Conservation (phyloP, 2,797 vertebrate genomes). For the Microtus californicus region DNA sequence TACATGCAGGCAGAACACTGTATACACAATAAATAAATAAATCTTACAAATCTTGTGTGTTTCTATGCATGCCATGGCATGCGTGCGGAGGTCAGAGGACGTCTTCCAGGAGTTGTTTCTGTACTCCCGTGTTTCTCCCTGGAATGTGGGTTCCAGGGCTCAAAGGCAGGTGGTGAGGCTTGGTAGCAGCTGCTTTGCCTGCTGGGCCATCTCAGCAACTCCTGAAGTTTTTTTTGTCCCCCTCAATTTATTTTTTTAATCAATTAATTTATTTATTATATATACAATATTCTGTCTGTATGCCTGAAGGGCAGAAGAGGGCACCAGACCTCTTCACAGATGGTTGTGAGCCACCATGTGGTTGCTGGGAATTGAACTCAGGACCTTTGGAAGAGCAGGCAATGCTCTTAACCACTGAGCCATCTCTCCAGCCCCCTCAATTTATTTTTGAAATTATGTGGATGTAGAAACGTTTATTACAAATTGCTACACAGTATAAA, state of each 20-base stretch:
- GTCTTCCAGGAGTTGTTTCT: not conserved
- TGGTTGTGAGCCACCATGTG: no score
- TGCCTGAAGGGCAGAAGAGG: no score
- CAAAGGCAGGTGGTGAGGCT: not conserved
- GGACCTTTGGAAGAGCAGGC: no score
- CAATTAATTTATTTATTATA: no score
- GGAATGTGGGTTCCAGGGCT: not conserved
- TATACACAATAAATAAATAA: no score
- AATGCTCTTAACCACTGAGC: no score
- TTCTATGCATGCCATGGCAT: not conserved
- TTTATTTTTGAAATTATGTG: not conserved
- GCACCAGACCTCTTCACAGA: no score
- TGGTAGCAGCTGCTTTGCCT: not conserved
- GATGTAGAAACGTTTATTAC: not conserved
- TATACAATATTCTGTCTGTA: no score
- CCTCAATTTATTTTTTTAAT: not conserved
- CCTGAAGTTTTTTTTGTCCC: not conserved
- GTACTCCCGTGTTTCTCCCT: not conserved
- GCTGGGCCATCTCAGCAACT: not conserved
- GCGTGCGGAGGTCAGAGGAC: not conserved
- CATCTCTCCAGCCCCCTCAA: no score
- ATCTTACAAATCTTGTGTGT: not conserved
- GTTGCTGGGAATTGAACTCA: no score
- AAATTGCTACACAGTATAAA: not conserved
- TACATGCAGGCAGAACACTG: no score